phyloP scores from a whole-genome alignment of 2,113 vertebrate species.

The Labeo rohita region DNA sequence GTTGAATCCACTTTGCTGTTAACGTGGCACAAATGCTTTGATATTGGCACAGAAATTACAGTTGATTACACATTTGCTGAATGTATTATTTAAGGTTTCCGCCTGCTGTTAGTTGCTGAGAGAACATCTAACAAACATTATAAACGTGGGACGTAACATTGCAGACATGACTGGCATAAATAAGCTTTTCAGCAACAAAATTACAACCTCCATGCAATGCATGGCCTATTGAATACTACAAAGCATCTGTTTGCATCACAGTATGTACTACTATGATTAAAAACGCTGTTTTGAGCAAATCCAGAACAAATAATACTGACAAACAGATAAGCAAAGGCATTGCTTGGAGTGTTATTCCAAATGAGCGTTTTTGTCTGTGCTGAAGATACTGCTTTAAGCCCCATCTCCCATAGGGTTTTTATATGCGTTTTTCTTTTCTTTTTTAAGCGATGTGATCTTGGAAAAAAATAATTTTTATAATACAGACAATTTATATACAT shows the following conservation, averaged over 20 bases:
- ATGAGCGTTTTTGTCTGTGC: neutral
- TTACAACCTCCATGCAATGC: constrained; percentile 17
- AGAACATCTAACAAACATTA: constrained; percentile 25
- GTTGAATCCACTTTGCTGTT: neutral
- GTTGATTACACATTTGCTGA: neutral
- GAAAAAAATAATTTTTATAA: constrained; percentile 19
- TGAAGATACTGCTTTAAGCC: neutral
- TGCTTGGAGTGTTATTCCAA: constrained; percentile 13
- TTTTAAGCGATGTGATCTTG: constrained; percentile 9
- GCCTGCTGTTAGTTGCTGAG: constrained; percentile 9
- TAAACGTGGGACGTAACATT: neutral
- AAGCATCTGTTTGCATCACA: constrained; percentile 13
- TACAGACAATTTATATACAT: constrained; percentile 54
- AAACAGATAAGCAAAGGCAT: constrained; percentile 3
- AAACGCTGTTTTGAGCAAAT: neutral
- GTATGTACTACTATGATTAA: constrained; percentile 25
- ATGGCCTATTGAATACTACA: constrained; percentile 11
- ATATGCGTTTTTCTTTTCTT: neutral
- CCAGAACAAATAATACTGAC: constrained; percentile 38
- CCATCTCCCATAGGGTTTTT: neutral
- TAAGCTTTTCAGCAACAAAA: constrained; percentile 3
- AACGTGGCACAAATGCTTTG: neutral
- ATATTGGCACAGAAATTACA: constrained; percentile 7
- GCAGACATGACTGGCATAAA: constrained; percentile 3
- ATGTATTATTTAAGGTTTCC: neutral